phyloP scores from a whole-genome alignment of 2,113 vertebrate species.

The Bungarus multicinctus region DNA sequence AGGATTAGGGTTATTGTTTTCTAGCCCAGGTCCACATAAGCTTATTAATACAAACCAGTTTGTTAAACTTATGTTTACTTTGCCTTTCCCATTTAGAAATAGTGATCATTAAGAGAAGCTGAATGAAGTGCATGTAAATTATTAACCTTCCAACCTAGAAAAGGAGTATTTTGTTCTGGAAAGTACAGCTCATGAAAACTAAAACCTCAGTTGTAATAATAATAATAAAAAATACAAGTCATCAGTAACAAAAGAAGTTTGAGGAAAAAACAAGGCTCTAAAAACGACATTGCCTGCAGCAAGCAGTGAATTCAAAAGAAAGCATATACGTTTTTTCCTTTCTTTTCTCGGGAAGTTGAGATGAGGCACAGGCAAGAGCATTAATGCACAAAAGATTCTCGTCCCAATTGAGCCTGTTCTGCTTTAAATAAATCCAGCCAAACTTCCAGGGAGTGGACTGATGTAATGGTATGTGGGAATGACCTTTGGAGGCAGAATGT shows the following conservation, averaged over 20 bases:
- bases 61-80: constrained; percentile 25
- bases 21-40: constrained; percentile 41
- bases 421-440: neutral
- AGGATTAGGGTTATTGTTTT: constrained; percentile 56
- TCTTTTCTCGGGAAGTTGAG: neutral
- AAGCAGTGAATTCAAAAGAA: neutral
- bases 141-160: constrained; percentile 12
- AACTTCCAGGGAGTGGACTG: neutral
- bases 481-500: neutral
- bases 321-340: neutral
- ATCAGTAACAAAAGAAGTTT: neutral
- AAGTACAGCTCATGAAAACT: neutral
- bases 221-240: neutral
- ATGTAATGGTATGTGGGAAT: neutral
- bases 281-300: neutral
- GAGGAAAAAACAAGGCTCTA: neutral
- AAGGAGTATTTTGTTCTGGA: neutral
- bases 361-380: neutral
- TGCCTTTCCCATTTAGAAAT: constrained; percentile 31
- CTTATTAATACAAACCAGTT: constrained; percentile 48
- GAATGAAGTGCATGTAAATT: neutral
- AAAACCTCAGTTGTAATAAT: neutral
- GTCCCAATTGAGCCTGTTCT: neutral
- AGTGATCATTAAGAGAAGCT: constrained; percentile 17
- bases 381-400: neutral